Evolutionary conservation across 2,113 vertebrate species (phyloP).

Genomic region (Caracal caracal): DNA sequence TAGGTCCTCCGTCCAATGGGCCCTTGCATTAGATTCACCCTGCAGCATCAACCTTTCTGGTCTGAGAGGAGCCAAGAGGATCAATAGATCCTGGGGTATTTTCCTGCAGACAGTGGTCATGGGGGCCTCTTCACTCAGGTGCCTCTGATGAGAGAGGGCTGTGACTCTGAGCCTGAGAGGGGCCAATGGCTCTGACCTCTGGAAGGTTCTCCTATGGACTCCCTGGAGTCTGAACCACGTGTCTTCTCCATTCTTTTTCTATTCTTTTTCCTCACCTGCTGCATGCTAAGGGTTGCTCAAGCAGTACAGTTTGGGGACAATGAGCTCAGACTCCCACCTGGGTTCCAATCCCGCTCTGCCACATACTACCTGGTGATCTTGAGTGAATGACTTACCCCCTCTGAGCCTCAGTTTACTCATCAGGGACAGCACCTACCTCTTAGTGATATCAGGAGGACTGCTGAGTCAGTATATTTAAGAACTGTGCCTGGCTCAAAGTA

Average conservation of each 20-base stretch:
- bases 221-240: too few relatives aligned
- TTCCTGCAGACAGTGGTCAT: not conserved
- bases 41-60: not conserved
- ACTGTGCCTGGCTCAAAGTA: not conserved
- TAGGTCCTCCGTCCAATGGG: not conserved
- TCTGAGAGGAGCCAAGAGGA: not conserved
- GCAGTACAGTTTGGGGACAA: rapidly evolving
- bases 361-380: not conserved
- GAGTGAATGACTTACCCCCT: not conserved
- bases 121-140: not conserved
- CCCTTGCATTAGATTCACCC: not conserved
- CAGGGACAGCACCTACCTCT: not conserved
- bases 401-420: not conserved
- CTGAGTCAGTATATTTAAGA: not conserved
- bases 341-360: not conserved
- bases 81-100: not conserved
- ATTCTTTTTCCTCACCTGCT: too few relatives aligned
- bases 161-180: not conserved
- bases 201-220: not conserved
- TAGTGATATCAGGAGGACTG: not conserved
- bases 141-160: not conserved
- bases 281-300: not conserved
- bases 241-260: too few relatives aligned
- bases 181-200: not conserved
- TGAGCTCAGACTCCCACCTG: not conserved